Evolutionary conservation across 2,797 vertebrate species (phyloP).

Genomic region (Clarias pachynema): DNA sequence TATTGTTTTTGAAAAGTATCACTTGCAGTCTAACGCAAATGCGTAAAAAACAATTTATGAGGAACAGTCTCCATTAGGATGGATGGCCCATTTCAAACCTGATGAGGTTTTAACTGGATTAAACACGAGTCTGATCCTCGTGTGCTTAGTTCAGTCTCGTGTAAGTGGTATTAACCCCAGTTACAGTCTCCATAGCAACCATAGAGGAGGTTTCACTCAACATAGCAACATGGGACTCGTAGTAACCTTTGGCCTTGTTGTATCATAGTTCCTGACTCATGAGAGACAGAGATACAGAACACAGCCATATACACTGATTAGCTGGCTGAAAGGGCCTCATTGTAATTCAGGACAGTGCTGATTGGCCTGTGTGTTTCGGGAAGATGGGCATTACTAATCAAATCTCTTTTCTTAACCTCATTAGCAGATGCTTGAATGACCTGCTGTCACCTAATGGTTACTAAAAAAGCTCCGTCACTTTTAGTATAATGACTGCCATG

Average conservation of each 20-base stretch:
- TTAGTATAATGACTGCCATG: slow-evolving; percentile 34
- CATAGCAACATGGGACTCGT: slow-evolving; percentile 17
- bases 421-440: slow-evolving; percentile 34
- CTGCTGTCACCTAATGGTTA: slow-evolving; percentile 23
- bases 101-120: background rate
- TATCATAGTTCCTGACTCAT: slow-evolving; percentile 13
- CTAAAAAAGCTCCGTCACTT: slow-evolving; percentile 31
- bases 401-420: slow-evolving; percentile 44
- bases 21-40: background rate
- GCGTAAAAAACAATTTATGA: background rate
- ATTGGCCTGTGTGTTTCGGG: slow-evolving; percentile 21
- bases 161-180: slow-evolving; percentile 5
- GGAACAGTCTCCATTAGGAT: background rate
- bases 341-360: slow-evolving; percentile 18
- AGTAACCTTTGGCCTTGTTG: slow-evolving; percentile 31
- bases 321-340: background rate
- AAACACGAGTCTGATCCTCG: background rate
- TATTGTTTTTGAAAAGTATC: background rate
- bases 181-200: slow-evolving; percentile 38
- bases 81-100: background rate
- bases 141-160: slow-evolving; percentile 4
- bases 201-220: background rate
- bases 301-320: slow-evolving; percentile 16
- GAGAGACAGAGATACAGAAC: background rate
- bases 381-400: slow-evolving; percentile 35